phyloP scores from a whole-genome alignment of 2,113 vertebrate species.

The Oryzias melastigma region DNA sequence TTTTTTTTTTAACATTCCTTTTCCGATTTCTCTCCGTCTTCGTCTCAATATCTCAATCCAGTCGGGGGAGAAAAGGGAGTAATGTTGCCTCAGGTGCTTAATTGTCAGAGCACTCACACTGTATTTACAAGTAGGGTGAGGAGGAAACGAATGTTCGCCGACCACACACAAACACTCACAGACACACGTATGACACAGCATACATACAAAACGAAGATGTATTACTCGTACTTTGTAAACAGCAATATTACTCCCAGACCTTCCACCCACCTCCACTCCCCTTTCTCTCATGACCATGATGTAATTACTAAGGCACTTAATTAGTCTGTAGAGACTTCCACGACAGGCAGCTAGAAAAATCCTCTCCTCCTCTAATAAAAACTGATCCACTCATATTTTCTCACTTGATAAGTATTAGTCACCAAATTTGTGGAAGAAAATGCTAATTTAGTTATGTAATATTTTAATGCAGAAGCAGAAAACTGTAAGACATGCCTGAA shows the following conservation, averaged over 20 bases:
- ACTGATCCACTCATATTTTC: constrained; percentile 25
- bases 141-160: constrained; percentile 58
- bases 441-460: constrained; percentile 14
- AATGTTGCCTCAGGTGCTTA: constrained; percentile 68
- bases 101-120: constrained; percentile 59
- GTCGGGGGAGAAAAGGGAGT: constrained; percentile 45
- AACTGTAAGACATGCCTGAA: constrained; percentile 29
- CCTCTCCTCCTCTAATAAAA: neutral
- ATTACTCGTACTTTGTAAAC: constrained; percentile 56
- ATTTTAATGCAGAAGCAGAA: constrained; percentile 15
- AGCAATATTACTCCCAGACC: constrained; percentile 52
- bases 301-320: constrained; percentile 78
- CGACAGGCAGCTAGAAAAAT: neutral
- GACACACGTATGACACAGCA: constrained; percentile 24
- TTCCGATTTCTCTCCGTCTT: neutral
- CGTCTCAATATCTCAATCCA: constrained; percentile 31
- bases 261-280: constrained; percentile 38
- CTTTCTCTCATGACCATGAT: constrained; percentile 56
- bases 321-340: constrained; percentile 69
- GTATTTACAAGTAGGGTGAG: constrained; percentile 56
- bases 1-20: constrained; percentile 5
- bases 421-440: constrained; percentile 27
- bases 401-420: constrained; percentile 29
- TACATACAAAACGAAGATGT: constrained; percentile 48
- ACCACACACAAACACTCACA: constrained; percentile 55